These are phyloP conservation scores for Trachythela sp. DNA, from an alignment of 64 coral and sea anemone species.

Conservation along the genomic window DNA sequence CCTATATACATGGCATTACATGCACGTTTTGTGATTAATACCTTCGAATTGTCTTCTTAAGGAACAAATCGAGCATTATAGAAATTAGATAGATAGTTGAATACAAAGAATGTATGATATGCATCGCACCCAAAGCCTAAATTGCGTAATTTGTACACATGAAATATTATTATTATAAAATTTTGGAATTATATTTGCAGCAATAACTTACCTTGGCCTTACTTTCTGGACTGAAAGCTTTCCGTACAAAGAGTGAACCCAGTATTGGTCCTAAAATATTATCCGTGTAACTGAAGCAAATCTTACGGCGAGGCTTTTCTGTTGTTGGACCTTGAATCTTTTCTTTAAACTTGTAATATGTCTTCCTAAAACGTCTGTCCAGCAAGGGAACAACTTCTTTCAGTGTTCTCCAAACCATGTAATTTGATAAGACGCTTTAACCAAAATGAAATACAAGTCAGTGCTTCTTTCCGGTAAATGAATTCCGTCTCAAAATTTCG, in stretches of 20 bases:
- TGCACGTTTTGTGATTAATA: too few relatives aligned
- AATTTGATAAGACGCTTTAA: conserved; percentile 63
- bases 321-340: conserved; percentile 56
- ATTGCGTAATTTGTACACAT: too few relatives aligned
- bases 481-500: too few relatives aligned
- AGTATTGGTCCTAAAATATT: conserved; percentile 76
- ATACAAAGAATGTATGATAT: too few relatives aligned
- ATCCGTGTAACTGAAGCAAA: conserved; percentile 79
- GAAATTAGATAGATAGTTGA: too few relatives aligned
- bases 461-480: too few relatives aligned
- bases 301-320: conserved; percentile 67
- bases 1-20: too few relatives aligned
- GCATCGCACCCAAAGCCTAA: too few relatives aligned
- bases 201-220: conserved; percentile 77
- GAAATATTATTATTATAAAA: too few relatives aligned
- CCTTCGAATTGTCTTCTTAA: too few relatives aligned
- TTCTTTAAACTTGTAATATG: conserved; percentile 50
- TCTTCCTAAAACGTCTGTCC: conserved; percentile 50
- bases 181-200: neutral
- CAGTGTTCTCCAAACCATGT: conserved; percentile 83
- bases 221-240: conserved; percentile 81
- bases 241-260: conserved; percentile 73
- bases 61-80: too few relatives aligned
- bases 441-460: too few relatives aligned
- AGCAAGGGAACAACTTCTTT: conserved; percentile 82